Evolutionary conservation across 2,113 vertebrate genomes (phyloP), one percentile per base, ranked within the genome.

Genomic region (Limnothrissa miodon): DNA sequence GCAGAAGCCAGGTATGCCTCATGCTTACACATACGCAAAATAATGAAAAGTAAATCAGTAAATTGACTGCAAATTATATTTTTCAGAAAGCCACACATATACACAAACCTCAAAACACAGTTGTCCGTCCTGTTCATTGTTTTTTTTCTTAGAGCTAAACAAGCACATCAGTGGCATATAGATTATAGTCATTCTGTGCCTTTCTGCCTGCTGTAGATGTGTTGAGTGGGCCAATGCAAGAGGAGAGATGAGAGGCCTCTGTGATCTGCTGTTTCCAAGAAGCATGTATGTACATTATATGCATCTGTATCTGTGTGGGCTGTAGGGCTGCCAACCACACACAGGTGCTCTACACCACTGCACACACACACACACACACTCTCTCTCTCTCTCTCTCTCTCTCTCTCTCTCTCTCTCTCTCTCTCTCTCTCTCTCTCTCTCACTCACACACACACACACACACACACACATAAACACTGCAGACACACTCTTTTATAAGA

Each of bases 401-500:
- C 53, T 23, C 53, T 23, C 53, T 23, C 39, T n/a, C 78, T 59
- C 83, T 1, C 53, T 23, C 84, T 81, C 87, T 83, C 80, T 81
- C 83, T 15, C 83, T 56, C 62, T 56, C 81, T 48, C 86, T 53
- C 81, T 82, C 80, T 39, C 80, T 21, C 51, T n/a, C 33, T 59
- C 62, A 87, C 83, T 81, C 82, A 59, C 78, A 81, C 83, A 83
- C 79, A 85, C 45, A 83, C 66, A 82, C 82, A 81, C 17, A 66
- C 29, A 48, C 82, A 82, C 86, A 84, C 83, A 85, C 83, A 88
- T 42, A 6, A 42, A 42, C n/a, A n/a, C n/a, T n/a, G n/a, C n/a
- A n/a, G n/a, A n/a, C n/a, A n/a, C n/a, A n/a, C n/a, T n/a, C n/a
- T n/a, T n/a, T n/a, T n/a, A n/a, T n/a, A n/a, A n/a, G n/a, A n/a